Percentiles rank a stretch among this genome's conserved stretches.
Evolutionary conservation across 1,140 invertebrate genomes (phyloP).

Genomic region (Branchinecta lindahli): DNA sequence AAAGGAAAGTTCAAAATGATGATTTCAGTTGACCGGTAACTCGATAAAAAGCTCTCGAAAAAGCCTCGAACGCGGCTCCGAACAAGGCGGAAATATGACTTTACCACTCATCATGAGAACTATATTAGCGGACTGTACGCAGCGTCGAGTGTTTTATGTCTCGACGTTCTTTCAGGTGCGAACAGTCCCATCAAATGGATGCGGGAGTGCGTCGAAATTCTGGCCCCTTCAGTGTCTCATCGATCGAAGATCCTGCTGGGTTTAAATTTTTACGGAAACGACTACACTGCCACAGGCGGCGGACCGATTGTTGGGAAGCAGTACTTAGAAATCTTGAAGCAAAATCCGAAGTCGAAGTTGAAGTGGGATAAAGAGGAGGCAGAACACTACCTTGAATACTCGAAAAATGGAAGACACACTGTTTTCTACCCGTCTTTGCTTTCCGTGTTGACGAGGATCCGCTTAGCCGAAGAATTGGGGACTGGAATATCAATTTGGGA

Average conservation of each 20-base stretch:
- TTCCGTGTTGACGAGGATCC: constrained; percentile 61
- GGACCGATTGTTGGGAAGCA: constrained; percentile 59
- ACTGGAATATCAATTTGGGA: constrained; percentile 87
- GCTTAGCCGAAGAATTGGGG: constrained; percentile 58
- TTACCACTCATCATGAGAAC: no score
- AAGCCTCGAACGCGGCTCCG: no score
- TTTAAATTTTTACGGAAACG: constrained; percentile 85
- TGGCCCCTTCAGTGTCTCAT: constrained; percentile 46
- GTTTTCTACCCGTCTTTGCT: constrained; percentile 77
- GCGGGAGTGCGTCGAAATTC: constrained; percentile 52
- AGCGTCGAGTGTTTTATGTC: no score
- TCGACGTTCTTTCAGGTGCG: constrained; percentile 37
- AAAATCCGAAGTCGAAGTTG: constrained; percentile 49
- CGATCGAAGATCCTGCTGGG: constrained; percentile 68
- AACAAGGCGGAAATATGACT: no score
- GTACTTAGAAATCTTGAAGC: constrained; percentile 51
- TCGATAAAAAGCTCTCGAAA: no score
- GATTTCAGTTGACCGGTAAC: no score
- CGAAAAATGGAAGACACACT: constrained; percentile 45
- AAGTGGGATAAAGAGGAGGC: constrained; percentile 56
- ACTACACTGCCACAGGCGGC: constrained; percentile 57
- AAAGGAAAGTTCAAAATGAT: no score
- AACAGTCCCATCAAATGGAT: constrained; percentile 76
- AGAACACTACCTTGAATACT: constrained; percentile 74
- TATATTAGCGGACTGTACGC: no score